A percentile compares a stretch with the other conserved stretches of the same genome.
phyloP scores from a whole-genome alignment of 2,797 vertebrate genomes.

The Neostethus bicornis region DNA sequence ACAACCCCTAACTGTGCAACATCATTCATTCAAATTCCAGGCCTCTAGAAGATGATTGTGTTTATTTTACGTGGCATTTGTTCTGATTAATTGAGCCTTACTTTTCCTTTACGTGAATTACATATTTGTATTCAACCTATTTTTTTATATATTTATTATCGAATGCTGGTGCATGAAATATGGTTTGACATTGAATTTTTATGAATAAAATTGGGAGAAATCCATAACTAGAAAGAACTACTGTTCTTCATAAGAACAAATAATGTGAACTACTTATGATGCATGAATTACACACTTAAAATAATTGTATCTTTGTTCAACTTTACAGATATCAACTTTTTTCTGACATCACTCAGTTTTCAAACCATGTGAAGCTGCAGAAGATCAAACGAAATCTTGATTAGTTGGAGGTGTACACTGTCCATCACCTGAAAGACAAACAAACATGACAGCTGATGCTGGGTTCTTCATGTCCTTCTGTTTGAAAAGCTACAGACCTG shows the following conservation, averaged over 20 bases:
- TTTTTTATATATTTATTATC: too few relatives aligned
- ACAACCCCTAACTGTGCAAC: slow-evolving; percentile 38
- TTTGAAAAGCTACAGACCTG: slow-evolving; percentile 15
- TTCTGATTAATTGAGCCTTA: background rate
- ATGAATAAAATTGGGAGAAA: too few relatives aligned
- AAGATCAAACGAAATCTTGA: slow-evolving; percentile 3
- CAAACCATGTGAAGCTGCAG: background rate
- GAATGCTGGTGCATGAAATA: too few relatives aligned
- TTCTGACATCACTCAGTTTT: background rate
- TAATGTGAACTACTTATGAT: too few relatives aligned
- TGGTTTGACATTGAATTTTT: too few relatives aligned
- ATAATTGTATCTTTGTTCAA: background rate
- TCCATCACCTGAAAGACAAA: slow-evolving; percentile 15
- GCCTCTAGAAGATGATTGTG: slow-evolving; percentile 21
- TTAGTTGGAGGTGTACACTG: slow-evolving; percentile 1
- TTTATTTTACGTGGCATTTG: slow-evolving; percentile 44
- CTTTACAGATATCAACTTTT: too few relatives aligned
- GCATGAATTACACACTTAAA: too few relatives aligned
- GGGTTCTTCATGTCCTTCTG: background rate
- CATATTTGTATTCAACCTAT: too few relatives aligned
- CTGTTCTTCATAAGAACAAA: too few relatives aligned
- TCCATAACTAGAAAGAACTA: too few relatives aligned
- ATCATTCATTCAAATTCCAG: slow-evolving; percentile 49
- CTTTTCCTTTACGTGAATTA: background rate
- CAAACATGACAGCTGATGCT: slow-evolving; percentile 6